Conservation (phyloP, 2,113 vertebrate species). For the Ellobius talpinus region DNA sequence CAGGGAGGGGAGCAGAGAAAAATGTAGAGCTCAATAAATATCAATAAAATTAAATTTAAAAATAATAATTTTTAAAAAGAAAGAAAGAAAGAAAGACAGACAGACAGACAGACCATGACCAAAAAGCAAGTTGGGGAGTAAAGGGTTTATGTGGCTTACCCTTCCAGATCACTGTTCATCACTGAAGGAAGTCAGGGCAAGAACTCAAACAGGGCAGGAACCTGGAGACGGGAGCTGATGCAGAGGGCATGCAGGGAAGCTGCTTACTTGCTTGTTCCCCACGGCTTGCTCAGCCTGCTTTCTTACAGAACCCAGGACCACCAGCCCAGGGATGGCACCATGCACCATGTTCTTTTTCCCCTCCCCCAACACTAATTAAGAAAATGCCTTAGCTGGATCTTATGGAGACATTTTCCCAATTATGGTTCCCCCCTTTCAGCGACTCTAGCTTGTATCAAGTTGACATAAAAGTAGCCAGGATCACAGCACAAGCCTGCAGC, state of each 20-base stretch:
- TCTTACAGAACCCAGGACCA: not conserved
- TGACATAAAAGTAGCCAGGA: not conserved
- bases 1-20: no score
- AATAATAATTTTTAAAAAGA: no score
- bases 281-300: not conserved
- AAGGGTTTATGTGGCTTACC: not conserved
- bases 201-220: not conserved
- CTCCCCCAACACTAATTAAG: not conserved
- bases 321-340: not conserved
- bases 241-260: not conserved
- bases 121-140: not conserved
- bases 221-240: not conserved
- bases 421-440: not conserved
- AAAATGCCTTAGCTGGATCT: not conserved
- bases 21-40: no score
- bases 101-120: not conserved
- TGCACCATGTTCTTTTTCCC: not conserved
- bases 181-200: not conserved
- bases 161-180: not conserved
- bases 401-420: not conserved
- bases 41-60: no score
- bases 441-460: not conserved
- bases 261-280: not conserved
- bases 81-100: no score
- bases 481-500: not conserved